These are phyloP conservation scores for Resseliella maxima DNA, from an alignment of 2,888 invertebrate genomes.

Conservation along the genomic window DNA sequence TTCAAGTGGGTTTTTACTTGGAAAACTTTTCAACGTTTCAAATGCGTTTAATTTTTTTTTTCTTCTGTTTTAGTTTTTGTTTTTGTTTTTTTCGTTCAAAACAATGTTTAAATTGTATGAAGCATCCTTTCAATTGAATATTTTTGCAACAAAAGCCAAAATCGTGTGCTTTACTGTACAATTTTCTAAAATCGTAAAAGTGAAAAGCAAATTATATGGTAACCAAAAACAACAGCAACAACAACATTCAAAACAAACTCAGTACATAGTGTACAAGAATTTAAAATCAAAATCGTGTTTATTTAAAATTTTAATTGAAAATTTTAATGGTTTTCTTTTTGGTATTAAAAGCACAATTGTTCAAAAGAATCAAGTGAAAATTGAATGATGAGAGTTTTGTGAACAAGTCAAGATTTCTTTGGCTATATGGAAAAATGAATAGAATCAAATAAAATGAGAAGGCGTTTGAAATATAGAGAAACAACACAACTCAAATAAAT, in stretches of 20 bases:
- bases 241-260: no score
- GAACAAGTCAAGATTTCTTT: no score
- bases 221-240: no score
- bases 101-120: not conserved
- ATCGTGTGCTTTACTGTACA: not conserved
- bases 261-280: not conserved
- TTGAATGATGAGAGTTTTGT: no score
- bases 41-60: no score
- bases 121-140: not conserved
- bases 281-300: conserved; percentile 53
- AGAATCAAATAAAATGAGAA: not conserved
- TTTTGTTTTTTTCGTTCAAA: no score
- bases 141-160: not conserved
- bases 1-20: conserved; percentile 2
- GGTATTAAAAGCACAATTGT: conserved; percentile 23
- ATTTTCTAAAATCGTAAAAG: not conserved
- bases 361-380: not conserved
- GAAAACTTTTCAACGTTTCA: not conserved
- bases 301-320: conserved; percentile 53
- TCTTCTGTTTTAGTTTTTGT: no score
- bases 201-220: not conserved
- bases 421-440: no score
- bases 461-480: not conserved
- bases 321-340: conserved; percentile 12
- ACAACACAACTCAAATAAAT: conserved; percentile 11